Evolutionary conservation across 2,113 vertebrate species (phyloP).

Genomic region (Hippocampus guttulatus): DNA sequence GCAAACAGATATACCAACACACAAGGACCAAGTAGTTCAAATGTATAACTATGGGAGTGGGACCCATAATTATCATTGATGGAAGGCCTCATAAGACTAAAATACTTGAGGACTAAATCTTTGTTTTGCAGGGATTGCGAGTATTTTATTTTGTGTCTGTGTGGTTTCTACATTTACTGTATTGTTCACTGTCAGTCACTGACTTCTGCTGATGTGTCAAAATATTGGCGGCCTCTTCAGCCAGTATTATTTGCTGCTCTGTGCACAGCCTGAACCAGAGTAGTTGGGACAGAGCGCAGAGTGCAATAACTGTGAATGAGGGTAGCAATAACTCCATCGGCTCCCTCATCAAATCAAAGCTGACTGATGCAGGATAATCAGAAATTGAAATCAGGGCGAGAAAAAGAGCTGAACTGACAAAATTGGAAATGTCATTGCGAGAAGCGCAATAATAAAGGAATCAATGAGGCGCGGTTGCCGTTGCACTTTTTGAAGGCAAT

Average conservation of each 20-base stretch:
- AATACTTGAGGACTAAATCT: too few species aligned
- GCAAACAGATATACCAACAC: too few species aligned
- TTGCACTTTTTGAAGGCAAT: conserved; percentile 25
- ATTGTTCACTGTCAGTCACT: conserved; percentile 18
- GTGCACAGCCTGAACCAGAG: conserved; percentile 11
- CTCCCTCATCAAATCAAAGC: conserved; percentile 67
- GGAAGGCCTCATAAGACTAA: too few species aligned
- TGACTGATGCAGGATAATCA: conserved; percentile 69
- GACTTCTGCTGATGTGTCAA: conserved; percentile 42
- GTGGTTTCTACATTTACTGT: neutral
- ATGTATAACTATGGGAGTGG: too few species aligned
- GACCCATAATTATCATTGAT: too few species aligned
- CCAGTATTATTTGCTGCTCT: conserved; percentile 33
- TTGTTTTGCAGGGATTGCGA: too few species aligned
- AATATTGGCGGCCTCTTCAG: conserved; percentile 11
- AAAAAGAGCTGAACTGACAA: conserved; percentile 67
- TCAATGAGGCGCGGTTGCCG: conserved; percentile 58
- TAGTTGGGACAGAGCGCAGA: conserved; percentile 6
- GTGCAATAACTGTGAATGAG: conserved; percentile 63
- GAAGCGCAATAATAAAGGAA: conserved; percentile 63
- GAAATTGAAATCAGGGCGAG: conserved; percentile 65
- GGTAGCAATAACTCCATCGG: conserved; percentile 67
- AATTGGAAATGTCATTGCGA: conserved; percentile 71
- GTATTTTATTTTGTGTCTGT: conserved; percentile 2
- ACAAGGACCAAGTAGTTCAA: too few species aligned